Evolutionary conservation across 2,888 invertebrate genomes (phyloP).

Genomic region (Acholoe squamosa): DNA sequence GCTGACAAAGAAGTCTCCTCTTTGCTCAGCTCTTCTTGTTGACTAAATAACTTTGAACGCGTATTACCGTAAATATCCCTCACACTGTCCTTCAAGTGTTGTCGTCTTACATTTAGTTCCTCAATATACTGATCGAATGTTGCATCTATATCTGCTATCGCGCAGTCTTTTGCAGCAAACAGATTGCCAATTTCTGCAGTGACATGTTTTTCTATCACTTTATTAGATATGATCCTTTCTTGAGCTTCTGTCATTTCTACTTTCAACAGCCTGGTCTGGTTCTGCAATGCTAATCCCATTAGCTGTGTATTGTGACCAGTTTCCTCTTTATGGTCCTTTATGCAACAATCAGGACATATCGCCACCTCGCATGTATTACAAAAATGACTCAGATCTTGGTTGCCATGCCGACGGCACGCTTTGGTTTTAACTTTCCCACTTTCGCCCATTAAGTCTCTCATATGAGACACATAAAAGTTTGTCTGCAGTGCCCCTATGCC

Average conservation of each 20-base stretch:
- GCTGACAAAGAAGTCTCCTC: constrained; percentile 63
- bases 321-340: constrained; percentile 68
- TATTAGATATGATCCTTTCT: constrained; percentile 24
- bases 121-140: constrained; percentile 60
- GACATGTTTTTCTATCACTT: constrained; percentile 16
- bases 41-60: constrained; percentile 10
- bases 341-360: constrained; percentile 64
- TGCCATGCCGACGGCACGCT: constrained; percentile 67
- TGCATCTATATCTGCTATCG: constrained; percentile 26
- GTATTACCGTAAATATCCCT: constrained; percentile 53
- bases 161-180: constrained; percentile 44
- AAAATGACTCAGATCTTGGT: constrained; percentile 65
- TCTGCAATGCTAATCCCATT: constrained; percentile 53
- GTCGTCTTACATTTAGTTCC: constrained; percentile 54
- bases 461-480: constrained; percentile 69
- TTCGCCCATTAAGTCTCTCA: constrained; percentile 75
- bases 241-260: constrained; percentile 60
- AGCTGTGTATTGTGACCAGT: constrained; percentile 66
- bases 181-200: constrained; percentile 43
- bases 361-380: constrained; percentile 66
- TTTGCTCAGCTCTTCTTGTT: constrained; percentile 58
- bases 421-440: constrained; percentile 69
- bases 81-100: constrained; percentile 61
- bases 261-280: constrained; percentile 55
- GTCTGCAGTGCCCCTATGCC: constrained; percentile 67